Percentiles rank a stretch among this genome's conserved stretches.
Conservation (phyloP, 2,113 vertebrate species). For the Capreolus pygargus region DNA sequence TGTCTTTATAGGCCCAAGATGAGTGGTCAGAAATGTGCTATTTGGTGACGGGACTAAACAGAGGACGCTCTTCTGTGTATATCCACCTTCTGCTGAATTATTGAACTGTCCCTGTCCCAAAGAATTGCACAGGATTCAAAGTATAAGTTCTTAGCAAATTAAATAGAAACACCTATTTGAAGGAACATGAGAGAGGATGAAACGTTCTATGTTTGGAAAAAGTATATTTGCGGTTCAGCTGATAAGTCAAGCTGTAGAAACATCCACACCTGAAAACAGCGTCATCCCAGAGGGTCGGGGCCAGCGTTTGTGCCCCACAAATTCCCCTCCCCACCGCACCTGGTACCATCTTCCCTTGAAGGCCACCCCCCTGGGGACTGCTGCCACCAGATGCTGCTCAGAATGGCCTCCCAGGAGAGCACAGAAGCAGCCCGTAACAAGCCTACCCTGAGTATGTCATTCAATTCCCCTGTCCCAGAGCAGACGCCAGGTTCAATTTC, state of each 20-base stretch:
- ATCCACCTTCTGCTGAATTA: neutral
- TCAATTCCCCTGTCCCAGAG: neutral
- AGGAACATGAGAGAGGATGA: neutral
- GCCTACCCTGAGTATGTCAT: neutral
- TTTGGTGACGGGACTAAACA: neutral
- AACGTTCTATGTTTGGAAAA: neutral
- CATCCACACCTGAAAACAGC: neutral
- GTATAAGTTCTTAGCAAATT: neutral
- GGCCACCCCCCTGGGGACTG: neutral
- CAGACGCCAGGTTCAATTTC: neutral
- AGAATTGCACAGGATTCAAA: neutral
- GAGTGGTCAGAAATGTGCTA: neutral
- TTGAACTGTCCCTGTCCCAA: neutral
- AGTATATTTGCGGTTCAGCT: neutral
- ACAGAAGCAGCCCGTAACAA: neutral
- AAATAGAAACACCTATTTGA: neutral
- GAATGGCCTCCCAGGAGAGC: neutral
- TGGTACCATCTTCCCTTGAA: neutral
- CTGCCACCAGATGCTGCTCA: neutral
- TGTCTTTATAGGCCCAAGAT: neutral
- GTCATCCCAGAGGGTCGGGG: neutral
- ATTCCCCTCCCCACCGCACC: neutral
- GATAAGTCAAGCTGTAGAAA: neutral
- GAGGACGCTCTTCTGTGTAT: neutral
- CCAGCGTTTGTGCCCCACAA: neutral